Evolutionary conservation across 2,888 invertebrate species (phyloP).

Genomic region (Seira ritae): DNA sequence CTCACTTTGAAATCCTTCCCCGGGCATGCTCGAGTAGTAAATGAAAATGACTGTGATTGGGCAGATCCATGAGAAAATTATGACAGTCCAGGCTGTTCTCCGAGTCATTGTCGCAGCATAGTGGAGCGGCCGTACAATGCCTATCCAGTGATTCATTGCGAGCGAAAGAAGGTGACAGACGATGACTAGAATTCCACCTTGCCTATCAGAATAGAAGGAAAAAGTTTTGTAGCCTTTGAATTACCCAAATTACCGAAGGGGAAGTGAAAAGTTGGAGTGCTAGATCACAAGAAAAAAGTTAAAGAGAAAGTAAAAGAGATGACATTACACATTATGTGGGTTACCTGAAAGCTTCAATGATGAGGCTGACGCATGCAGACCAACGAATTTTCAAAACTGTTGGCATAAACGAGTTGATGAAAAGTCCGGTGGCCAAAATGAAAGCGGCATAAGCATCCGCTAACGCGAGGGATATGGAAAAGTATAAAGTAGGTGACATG

Average conservation of each 20-base stretch:
- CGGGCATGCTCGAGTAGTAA: conserved; percentile 78
- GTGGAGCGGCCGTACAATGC: conserved; percentile 81
- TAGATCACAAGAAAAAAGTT: too few relatives aligned
- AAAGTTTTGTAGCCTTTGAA: not conserved
- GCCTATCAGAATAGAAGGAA: conserved; percentile 69
- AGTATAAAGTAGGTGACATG: conserved; percentile 79
- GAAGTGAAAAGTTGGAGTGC: not conserved
- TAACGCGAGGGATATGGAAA: conserved; percentile 80
- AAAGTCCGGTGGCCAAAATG: conserved; percentile 78
- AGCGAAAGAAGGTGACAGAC: conserved; percentile 81
- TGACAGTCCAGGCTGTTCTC: conserved; percentile 77
- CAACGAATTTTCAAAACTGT: conserved; percentile 73
- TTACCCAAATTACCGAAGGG: not conserved
- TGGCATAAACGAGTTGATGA: conserved; percentile 79
- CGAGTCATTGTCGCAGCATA: conserved; percentile 80
- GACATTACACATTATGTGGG: not conserved
- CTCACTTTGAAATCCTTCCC: conserved; percentile 76
- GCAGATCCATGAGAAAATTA: conserved; percentile 79
- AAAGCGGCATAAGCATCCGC: conserved; percentile 80
- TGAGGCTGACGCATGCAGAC: conserved; percentile 74
- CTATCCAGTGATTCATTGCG: conserved; percentile 83
- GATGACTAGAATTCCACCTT: conserved; percentile 81
- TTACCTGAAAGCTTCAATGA: conserved; percentile 76
- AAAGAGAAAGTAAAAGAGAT: not conserved
- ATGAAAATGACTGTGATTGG: conserved; percentile 78